phyloP scores from a whole-genome alignment of 2,113 vertebrate genomes.

The Agapornis roseicollis region DNA sequence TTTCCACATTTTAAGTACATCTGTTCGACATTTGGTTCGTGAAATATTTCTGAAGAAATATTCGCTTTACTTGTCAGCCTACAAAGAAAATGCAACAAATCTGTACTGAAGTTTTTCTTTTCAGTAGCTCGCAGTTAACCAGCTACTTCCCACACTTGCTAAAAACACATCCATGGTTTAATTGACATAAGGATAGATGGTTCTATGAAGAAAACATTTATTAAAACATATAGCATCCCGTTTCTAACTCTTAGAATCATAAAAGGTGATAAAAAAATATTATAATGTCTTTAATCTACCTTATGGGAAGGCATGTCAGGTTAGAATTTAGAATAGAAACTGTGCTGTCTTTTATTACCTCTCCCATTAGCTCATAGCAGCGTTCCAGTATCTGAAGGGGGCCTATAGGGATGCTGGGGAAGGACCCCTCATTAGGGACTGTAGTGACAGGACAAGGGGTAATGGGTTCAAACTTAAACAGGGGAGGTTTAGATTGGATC shows the following conservation, averaged over 20 bases:
- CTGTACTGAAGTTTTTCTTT: neutral
- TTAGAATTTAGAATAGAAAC: neutral
- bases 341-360: neutral
- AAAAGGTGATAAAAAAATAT: neutral
- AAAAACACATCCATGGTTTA: neutral
- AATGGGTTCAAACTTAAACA: no score
- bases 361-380: neutral
- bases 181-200: neutral
- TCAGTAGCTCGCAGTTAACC: neutral
- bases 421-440: no score
- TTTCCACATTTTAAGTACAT: constrained; percentile 74
- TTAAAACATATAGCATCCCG: neutral
- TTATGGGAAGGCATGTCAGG: neutral
- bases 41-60: constrained; percentile 58
- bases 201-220: neutral
- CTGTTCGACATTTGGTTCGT: constrained; percentile 76
- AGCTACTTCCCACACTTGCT: constrained; percentile 8
- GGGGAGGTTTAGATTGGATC: no score
- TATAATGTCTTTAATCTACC: neutral
- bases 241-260: neutral
- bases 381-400: no score
- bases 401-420: no score
- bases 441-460: no score
- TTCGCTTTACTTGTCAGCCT: constrained; percentile 33
- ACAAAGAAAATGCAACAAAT: constrained; percentile 35